Conservation (phyloP, 1,140 invertebrate genomes). For the Drosophila jambulina region DNA sequence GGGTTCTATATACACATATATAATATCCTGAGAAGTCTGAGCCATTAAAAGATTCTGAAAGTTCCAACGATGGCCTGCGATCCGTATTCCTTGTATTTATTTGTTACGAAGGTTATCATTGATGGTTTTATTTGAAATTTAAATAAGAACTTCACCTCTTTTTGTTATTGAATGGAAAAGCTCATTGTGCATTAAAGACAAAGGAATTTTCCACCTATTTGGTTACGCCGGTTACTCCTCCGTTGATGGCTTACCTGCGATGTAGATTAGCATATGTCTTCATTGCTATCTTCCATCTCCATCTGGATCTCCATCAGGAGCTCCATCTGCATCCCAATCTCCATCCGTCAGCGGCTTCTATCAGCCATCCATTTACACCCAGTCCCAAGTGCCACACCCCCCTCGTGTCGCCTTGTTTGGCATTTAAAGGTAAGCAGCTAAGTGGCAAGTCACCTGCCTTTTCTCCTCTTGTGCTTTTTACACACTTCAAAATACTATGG, state of each 20-base stretch:
- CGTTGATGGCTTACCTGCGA: conserved; percentile 26
- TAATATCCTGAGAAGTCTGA: conserved; percentile 3
- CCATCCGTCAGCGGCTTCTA: conserved; percentile 42
- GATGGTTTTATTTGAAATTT: not conserved
- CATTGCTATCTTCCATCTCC: conserved; percentile 30
- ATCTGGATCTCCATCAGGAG: conserved; percentile 6
- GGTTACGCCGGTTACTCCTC: conserved; percentile 20
- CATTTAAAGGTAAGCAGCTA: conserved; percentile 58
- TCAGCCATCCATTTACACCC: conserved; percentile 44
- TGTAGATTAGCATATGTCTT: conserved; percentile 50
- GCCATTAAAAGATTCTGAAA: conserved; percentile 12
- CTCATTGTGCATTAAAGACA: conserved; percentile 34
- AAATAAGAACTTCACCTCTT: not conserved
- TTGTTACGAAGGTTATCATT: not conserved
- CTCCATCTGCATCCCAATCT: conserved; percentile 13
- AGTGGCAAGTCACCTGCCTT: conserved; percentile 47
- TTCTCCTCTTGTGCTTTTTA: conserved; percentile 4
- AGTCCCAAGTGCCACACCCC: conserved; percentile 30
- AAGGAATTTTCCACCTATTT: conserved; percentile 37
- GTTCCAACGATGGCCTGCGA: not conserved
- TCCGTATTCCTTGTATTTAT: no score
- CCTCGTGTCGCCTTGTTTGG: conserved; percentile 44
- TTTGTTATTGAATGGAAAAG: conserved; percentile 5
- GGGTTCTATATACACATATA: not conserved
- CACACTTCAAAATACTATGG: conserved; percentile 9